phyloP scores from a whole-genome alignment of 2,113 vertebrate genomes.

The Cricetomys ansorgei region DNA sequence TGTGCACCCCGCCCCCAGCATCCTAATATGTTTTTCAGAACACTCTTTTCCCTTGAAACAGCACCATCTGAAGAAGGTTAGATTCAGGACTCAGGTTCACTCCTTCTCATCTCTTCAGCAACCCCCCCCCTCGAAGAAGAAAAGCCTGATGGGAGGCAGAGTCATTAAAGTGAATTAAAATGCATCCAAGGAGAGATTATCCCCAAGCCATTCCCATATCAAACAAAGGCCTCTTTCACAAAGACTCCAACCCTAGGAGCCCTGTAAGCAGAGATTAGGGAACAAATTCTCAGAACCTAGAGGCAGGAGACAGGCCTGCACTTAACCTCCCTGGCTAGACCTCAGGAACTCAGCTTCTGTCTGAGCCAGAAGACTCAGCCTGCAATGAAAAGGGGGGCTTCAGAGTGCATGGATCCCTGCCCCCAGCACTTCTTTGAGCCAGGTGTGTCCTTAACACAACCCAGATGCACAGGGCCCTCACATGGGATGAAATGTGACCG shows the following conservation, averaged over 20 bases:
- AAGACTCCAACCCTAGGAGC: conserved; percentile 70
- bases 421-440: neutral
- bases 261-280: conserved; percentile 82
- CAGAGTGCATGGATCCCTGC: neutral
- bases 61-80: conserved; percentile 48
- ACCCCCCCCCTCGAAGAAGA: conserved; percentile 76
- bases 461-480: neutral
- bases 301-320: conserved; percentile 75
- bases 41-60: conserved; percentile 70
- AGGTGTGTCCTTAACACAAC: neutral
- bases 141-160: conserved; percentile 85
- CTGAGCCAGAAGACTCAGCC: neutral
- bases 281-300: conserved; percentile 78
- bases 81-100: conserved; percentile 80
- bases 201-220: conserved; percentile 83
- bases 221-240: conserved; percentile 87
- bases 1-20: neutral
- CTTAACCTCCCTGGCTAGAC: conserved; percentile 13
- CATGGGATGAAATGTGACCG: neutral
- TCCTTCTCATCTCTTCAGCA: conserved; percentile 86
- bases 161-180: conserved; percentile 89
- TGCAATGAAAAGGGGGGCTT: neutral
- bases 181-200: conserved; percentile 86
- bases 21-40: conserved; percentile 82
- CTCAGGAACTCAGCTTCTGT: conserved; percentile 38